These are phyloP conservation scores for Leptobrachium leishanense DNA, from an alignment of 2,113 vertebrate species.

Conservation along the genomic window DNA sequence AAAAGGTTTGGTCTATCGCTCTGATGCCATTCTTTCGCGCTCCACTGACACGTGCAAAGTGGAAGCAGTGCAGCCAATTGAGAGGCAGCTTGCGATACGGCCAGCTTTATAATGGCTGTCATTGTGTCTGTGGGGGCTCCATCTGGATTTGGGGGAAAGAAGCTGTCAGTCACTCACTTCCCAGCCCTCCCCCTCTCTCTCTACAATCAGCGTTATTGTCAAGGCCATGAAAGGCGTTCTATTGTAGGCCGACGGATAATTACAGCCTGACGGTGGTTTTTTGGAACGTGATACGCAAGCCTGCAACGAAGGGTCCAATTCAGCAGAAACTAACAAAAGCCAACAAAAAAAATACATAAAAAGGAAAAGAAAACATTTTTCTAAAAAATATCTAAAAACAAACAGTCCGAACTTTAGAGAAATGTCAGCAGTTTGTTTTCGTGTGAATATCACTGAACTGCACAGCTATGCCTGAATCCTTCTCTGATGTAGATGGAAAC, in stretches of 20 bases:
- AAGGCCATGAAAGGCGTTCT: slow-evolving; percentile 35
- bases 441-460: slow-evolving; percentile 18
- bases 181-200: slow-evolving; percentile 1
- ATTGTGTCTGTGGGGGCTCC: slow-evolving; percentile 33
- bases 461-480: background rate
- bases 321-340: slow-evolving; percentile 45
- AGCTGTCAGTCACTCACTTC: slow-evolving; percentile 29
- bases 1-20: background rate
- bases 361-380: background rate
- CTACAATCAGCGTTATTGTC: slow-evolving; percentile 45
- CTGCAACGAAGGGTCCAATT: slow-evolving; percentile 36
- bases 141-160: slow-evolving; percentile 37
- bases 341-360: background rate
- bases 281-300: slow-evolving; percentile 36
- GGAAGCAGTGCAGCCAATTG: slow-evolving; percentile 27
- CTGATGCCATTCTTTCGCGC: background rate
- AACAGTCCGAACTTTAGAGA: slow-evolving; percentile 37
- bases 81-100: slow-evolving; percentile 27
- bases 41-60: slow-evolving; percentile 33
- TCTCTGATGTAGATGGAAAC: slow-evolving; percentile 1
- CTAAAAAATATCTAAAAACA: slow-evolving; percentile 13
- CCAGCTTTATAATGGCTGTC: slow-evolving; percentile 31
- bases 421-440: slow-evolving; percentile 40
- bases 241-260: slow-evolving; percentile 46
- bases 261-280: slow-evolving; percentile 42